Evolutionary conservation across 2,888 invertebrate species (phyloP).

Genomic region (Pollenia angustigena): DNA sequence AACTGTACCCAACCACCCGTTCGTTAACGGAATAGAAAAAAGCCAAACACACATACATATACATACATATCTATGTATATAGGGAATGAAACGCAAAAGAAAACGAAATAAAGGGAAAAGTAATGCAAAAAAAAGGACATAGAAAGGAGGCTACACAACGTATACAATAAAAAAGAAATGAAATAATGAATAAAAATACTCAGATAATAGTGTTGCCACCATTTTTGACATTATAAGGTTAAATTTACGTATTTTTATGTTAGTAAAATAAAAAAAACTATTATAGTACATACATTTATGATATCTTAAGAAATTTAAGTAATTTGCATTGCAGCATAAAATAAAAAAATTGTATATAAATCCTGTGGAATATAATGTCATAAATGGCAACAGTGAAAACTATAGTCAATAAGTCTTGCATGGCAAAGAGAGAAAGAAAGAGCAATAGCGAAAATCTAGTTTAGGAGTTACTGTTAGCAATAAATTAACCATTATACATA

Average conservation of each 20-base stretch:
- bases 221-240: background rate
- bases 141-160: slow-evolving; percentile 35
- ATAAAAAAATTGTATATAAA: no score
- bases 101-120: slow-evolving; percentile 32
- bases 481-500: background rate
- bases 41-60: slow-evolving; percentile 10
- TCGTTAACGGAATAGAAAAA: slow-evolving; percentile 23
- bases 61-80: background rate
- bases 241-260: background rate
- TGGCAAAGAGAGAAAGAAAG: background rate
- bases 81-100: slow-evolving; percentile 51
- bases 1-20: slow-evolving; percentile 74
- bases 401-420: slow-evolving; percentile 8
- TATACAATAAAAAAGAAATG: slow-evolving; percentile 20
- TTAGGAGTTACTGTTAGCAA: slow-evolving; percentile 41
- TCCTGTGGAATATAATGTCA: no score
- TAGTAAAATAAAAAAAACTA: background rate
- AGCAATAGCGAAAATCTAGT: background rate
- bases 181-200: slow-evolving; percentile 30
- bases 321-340: no score
- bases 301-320: no score
- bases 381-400: no score
- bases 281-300: no score
- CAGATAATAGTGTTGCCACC: slow-evolving; percentile 40
- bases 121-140: slow-evolving; percentile 53